These are phyloP conservation scores for Lutjanus erythropterus DNA, from an alignment of 2,113 vertebrate genomes.

Conservation along the genomic window DNA sequence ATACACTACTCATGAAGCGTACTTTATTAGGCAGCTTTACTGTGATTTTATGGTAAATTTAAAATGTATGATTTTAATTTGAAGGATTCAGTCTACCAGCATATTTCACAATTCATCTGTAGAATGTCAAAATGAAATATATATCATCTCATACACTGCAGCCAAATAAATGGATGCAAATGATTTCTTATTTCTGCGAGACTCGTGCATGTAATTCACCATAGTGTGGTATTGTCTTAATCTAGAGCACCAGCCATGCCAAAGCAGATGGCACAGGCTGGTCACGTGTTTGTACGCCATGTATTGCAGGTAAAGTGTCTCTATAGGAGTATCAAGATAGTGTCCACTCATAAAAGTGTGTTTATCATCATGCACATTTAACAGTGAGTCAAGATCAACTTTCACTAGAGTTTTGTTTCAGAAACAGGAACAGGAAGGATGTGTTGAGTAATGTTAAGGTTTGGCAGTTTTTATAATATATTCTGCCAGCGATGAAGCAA, in stretches of 20 bases:
- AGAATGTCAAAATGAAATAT: background rate
- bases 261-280: slow-evolving; percentile 68
- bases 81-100: background rate
- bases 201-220: background rate
- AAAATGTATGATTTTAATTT: background rate
- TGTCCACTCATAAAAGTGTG: background rate
- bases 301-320: background rate
- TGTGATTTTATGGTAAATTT: background rate
- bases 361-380: background rate
- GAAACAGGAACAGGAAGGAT: background rate
- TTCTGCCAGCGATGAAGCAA: background rate
- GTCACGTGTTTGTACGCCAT: slow-evolving; percentile 48
- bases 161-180: background rate
- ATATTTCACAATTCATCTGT: background rate
- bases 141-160: background rate
- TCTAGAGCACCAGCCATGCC: slow-evolving; percentile 14
- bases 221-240: slow-evolving; percentile 12
- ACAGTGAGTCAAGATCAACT: background rate
- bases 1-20: background rate
- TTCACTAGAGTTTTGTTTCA: background rate
- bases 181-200: background rate
- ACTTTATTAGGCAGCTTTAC: background rate
- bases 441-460: background rate
- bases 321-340: background rate
- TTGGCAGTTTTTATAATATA: background rate